Evolutionary conservation across 37 sponge, comb jelly and placozoan genomes (phyloP), one percentile per base, ranked within the genome.

Genomic region (Spongilla lacustris): DNA sequence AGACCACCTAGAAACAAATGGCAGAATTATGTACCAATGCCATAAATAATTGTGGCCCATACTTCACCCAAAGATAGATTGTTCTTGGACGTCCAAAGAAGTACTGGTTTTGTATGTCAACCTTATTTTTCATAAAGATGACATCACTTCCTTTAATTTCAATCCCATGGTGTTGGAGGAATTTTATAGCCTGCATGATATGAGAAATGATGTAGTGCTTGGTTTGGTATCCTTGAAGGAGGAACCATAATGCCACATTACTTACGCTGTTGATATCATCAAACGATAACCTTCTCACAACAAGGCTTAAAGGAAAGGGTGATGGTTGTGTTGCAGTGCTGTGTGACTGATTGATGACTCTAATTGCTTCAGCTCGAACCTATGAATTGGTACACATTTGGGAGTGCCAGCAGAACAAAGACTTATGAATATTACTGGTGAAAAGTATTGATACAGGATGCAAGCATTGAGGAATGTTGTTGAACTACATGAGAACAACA

Each of bases 381-480:
- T 93, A 33, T 13, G 46, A 35, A 75, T 75, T 35, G 6, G 6
- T 41, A 41, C n/a, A n/a, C n/a, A n/a, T n/a, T n/a, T n/a, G n/a
- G n/a, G n/a, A 27, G 29, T 36, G 27, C 8, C 10, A 49, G 17
- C 17, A 49, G 12, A 49, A 11, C 0, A 19, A n/a, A n/a, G n/a
- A n/a, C n/a, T n/a, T n/a, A n/a, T n/a, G n/a, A n/a, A n/a, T n/a
- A n/a, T n/a, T n/a, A n/a, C n/a, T n/a, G n/a, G 36, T 33, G 37
- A 28, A 76, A 95, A 92, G 78, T 95, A 92, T 73, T 84, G 70
- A 81, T 95, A 93, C 2, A 95, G 33, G 29, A 95, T 58, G 68
- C 95, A 95, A 13, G 91, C 83, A 86, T 72, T 80, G 66, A 95
- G 82, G 41, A 77, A 95, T 46, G 94, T 88, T 14, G 92, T 38